These are phyloP conservation scores for Zhengitettix transpicula DNA, from an alignment of 2,888 invertebrate species.

Conservation along the genomic window DNA sequence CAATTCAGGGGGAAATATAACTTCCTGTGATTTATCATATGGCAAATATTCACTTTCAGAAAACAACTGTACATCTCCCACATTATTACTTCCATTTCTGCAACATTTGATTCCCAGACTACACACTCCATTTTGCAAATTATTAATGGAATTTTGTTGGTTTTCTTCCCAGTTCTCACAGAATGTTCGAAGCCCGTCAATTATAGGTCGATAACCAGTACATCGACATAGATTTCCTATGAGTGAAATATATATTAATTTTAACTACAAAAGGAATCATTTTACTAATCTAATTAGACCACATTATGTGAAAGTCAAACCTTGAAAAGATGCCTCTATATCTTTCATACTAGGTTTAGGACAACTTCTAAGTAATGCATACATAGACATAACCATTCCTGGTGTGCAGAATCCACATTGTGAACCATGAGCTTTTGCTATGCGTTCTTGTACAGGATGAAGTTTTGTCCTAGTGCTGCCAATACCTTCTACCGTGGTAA, in stretches of 20 bases:
- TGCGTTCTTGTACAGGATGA: slow-evolving; percentile 74
- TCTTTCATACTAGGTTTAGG: slow-evolving; percentile 49
- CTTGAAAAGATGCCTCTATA: slow-evolving; percentile 66
- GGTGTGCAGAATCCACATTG: slow-evolving; percentile 95
- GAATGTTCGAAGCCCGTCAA: slow-evolving; percentile 78
- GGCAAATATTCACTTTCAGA: slow-evolving; percentile 46
- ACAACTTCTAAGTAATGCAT: slow-evolving; percentile 53
- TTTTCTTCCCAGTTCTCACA: slow-evolving; percentile 52
- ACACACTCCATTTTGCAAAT: slow-evolving; percentile 23
- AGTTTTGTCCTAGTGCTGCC: slow-evolving; percentile 61
- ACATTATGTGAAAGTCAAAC: slow-evolving; percentile 27
- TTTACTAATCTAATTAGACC: too few relatives aligned
- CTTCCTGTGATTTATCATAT: slow-evolving; percentile 68
- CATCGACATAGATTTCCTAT: slow-evolving; percentile 69
- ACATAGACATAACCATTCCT: slow-evolving; percentile 96
- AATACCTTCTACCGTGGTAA: slow-evolving; percentile 88
- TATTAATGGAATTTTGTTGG: slow-evolving; percentile 19
- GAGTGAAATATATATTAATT: too few relatives aligned
- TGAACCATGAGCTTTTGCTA: slow-evolving; percentile 81
- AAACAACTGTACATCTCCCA: slow-evolving; percentile 28
- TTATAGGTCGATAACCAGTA: slow-evolving; percentile 85
- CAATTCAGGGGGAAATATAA: slow-evolving; percentile 82
- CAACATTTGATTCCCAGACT: slow-evolving; percentile 53
- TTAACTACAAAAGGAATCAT: too few relatives aligned
- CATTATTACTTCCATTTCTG: slow-evolving; percentile 19